Base-by-base conservation (phyloP, 2,113 vertebrate genomes). In the Pardalotus punctatus region DNA sequence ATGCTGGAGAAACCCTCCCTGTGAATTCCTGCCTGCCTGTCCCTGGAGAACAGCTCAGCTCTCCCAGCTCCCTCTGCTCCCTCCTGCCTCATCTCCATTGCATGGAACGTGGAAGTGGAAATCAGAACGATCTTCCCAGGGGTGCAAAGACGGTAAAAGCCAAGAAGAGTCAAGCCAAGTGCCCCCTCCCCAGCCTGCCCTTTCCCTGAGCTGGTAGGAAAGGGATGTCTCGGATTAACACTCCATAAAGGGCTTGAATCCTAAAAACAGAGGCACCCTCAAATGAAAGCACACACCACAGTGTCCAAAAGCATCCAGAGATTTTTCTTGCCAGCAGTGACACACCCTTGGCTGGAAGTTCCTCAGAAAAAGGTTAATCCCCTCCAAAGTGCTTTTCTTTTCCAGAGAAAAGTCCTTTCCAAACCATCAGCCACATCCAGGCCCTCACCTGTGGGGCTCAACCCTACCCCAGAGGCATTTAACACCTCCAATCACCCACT, bases 41-140 rank as follows among this genome's bases (percentile, higher is more conserved):
- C 64, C 58, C 79, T 62, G 45, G 53, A 48, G 50, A 57, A 6
- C 6, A 54, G 51, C 71, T 60, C 57, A 56, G 43, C n/a, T 22
- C 27, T 47, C 22, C 6, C 1, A 14, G 9, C 61, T 54, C 15
- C 29, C 53, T 56, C 58, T 14, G 14, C 45, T 11, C 31, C 11
- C 50, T 57, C 60, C 51, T 47, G 51, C n/a, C 2, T 33, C 6
- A 21, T 8, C 31, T 8, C n/a, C 43, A 1, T 1, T 4, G 13
- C n/a, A 5, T 1, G 31, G 73, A 33, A 21, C 66, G 10, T 1
- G 4, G 13, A 28, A 40, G 22, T 2, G 10, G 31, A 15, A 38
- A 24, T 8, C 40, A 25, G n/a, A 38, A 38, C 1, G 2, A 3
- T 6, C 51, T 38, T 27, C 43, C 48, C 35, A 53, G 14, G 25